A percentile compares a stretch with the other conserved stretches of the same genome.
Evolutionary conservation across 1,140 invertebrate genomes (phyloP).

Genomic region (Dendroctonus ponderosae): DNA sequence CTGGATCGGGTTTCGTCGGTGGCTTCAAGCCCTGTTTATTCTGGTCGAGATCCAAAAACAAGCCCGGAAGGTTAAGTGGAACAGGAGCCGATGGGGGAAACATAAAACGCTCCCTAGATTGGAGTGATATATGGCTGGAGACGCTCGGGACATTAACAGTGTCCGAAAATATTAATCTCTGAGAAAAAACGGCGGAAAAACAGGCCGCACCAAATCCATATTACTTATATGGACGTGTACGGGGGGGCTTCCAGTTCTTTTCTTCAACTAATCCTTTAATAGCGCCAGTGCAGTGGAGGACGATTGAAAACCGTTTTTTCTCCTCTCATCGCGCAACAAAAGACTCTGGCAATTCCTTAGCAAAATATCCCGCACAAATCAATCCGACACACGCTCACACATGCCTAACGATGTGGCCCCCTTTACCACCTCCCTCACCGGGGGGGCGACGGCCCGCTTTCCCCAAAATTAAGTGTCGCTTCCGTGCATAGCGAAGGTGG

Average conservation of each 20-base stretch:
- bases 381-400: slow-evolving; percentile 34
- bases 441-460: not conserved
- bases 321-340: slow-evolving; percentile 1
- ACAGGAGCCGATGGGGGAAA: slow-evolving; percentile 37
- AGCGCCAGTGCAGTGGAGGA: too few relatives aligned
- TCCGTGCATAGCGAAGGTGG: slow-evolving; percentile 33
- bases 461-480: slow-evolving; percentile 34
- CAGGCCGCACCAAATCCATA: slow-evolving; percentile 19
- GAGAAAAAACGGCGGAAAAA: slow-evolving; percentile 41
- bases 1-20: too few relatives aligned
- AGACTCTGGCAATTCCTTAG: slow-evolving; percentile 24
- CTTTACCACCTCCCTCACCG: not conserved
- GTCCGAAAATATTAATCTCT: slow-evolving; percentile 54
- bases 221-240: slow-evolving; percentile 30
- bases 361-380: slow-evolving; percentile 32
- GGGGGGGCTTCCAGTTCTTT: slow-evolving; percentile 13
- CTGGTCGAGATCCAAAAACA: slow-evolving; percentile 15
- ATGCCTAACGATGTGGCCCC: slow-evolving; percentile 31
- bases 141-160: slow-evolving; percentile 51
- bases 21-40: slow-evolving; percentile 8
- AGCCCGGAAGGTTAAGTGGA: slow-evolving; percentile 19
- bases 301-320: too few relatives aligned
- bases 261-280: not conserved
- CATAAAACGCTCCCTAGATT: slow-evolving; percentile 53
- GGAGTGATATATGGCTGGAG: slow-evolving; percentile 53